Conservation (phyloP, 2,797 vertebrate species). For the Hydrolagus colliei region DNA sequence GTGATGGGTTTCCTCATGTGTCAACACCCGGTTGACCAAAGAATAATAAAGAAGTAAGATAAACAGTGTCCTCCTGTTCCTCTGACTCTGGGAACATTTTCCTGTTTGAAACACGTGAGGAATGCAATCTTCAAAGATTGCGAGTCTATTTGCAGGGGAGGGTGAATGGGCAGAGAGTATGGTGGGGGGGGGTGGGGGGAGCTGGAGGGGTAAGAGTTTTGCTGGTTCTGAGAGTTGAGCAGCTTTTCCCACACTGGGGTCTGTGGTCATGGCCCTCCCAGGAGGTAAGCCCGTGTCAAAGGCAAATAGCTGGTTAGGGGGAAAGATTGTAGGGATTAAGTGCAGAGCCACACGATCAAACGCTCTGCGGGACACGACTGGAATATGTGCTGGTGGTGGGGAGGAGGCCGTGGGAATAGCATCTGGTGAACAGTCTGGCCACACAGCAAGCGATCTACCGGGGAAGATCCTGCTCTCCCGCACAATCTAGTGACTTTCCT, state of each 20-base stretch:
- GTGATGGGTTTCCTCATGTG: neutral
- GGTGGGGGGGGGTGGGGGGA: neutral
- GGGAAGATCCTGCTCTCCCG: too few relatives aligned
- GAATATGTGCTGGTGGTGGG: too few relatives aligned
- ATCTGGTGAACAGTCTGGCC: too few relatives aligned
- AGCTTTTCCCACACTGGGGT: neutral
- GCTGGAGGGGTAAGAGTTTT: conserved; percentile 32
- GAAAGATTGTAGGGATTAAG: too few relatives aligned
- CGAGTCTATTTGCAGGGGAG: conserved; percentile 34
- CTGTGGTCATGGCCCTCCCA: too few relatives aligned
- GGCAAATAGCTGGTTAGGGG: too few relatives aligned
- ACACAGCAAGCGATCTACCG: too few relatives aligned
- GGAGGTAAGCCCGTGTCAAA: too few relatives aligned
- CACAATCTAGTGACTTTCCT: too few relatives aligned
- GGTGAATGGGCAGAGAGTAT: neutral
- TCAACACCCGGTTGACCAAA: neutral
- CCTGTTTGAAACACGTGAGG: neutral
- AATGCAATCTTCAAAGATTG: neutral
- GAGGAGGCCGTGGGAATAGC: too few relatives aligned
- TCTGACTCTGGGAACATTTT: neutral
- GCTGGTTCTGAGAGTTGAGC: neutral
- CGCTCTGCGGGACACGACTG: too few relatives aligned
- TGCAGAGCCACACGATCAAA: too few relatives aligned
- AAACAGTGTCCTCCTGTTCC: neutral
- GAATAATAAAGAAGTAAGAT: neutral